phyloP scores from a whole-genome alignment of 2,888 invertebrate species.

The Perizoma affinitatum region DNA sequence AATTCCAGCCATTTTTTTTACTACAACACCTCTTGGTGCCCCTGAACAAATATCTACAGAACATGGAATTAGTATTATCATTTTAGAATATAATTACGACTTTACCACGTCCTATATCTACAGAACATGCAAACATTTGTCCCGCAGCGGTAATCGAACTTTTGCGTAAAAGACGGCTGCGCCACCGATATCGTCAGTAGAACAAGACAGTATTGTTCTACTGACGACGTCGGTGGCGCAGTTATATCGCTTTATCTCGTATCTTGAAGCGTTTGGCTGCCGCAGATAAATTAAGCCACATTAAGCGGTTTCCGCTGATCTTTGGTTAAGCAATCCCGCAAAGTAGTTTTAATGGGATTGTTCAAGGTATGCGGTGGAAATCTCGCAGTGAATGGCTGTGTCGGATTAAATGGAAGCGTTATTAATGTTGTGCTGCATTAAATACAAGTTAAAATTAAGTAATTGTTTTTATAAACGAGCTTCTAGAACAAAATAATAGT shows the following conservation, averaged over 20 bases:
- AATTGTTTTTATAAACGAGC: constrained; percentile 16
- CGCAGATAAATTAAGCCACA: constrained; percentile 65
- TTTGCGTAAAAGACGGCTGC: too few species aligned
- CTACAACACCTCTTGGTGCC: too few species aligned
- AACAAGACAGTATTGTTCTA: too few species aligned
- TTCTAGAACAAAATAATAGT: neutral
- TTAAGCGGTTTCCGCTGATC: constrained; percentile 60
- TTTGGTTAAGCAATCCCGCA: constrained; percentile 57
- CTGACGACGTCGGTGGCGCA: too few species aligned
- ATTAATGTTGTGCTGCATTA: constrained; percentile 31
- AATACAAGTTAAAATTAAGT: constrained; percentile 18
- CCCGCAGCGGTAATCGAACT: too few species aligned
- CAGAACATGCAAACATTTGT: too few species aligned
- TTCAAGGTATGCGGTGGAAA: constrained; percentile 34
- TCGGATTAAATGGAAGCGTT: constrained; percentile 32
- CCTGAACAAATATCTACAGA: too few species aligned
- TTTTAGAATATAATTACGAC: too few species aligned
- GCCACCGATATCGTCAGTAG: too few species aligned
- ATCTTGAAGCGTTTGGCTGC: constrained; percentile 31
- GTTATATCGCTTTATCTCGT: constrained; percentile 19
- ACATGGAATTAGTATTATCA: too few species aligned
- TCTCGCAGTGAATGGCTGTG: constrained; percentile 25
- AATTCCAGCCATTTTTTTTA: too few species aligned
- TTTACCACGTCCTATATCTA: too few species aligned
- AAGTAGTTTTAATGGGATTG: constrained; percentile 45